phyloP scores from a whole-genome alignment of 2,797 vertebrate genomes.

The Sebastiscus tertius region DNA sequence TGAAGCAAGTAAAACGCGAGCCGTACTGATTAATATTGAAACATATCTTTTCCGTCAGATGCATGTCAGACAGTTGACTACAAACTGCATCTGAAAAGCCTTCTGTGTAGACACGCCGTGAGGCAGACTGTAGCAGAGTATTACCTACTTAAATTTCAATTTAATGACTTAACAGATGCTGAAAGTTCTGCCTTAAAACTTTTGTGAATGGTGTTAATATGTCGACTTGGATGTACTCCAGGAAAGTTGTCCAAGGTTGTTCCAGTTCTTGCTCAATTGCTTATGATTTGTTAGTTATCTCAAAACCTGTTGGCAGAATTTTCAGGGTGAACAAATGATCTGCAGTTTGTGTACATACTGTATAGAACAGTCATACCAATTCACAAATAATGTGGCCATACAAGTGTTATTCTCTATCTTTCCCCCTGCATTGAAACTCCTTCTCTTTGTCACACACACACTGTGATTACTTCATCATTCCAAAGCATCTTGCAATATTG shows the following conservation, averaged over 20 bases:
- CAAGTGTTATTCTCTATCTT: neutral
- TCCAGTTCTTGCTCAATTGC: neutral
- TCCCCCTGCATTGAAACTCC: neutral
- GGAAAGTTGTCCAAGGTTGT: neutral
- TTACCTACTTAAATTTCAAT: neutral
- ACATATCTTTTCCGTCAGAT: neutral
- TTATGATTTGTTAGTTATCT: neutral
- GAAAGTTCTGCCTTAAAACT: neutral
- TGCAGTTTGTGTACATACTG: neutral
- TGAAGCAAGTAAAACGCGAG: neutral
- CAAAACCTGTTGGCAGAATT: neutral
- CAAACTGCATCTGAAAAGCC: neutral
- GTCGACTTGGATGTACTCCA: neutral
- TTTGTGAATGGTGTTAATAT: neutral
- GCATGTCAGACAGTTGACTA: neutral
- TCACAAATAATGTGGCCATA: neutral
- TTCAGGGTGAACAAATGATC: neutral
- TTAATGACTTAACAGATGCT: neutral
- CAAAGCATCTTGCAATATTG: neutral
- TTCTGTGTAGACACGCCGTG: neutral
- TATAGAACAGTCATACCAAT: neutral
- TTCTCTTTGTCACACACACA: neutral
- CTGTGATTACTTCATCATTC: neutral
- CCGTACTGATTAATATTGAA: neutral
- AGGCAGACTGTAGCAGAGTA: neutral